Base-by-base conservation (phyloP, 1,140 invertebrate species). In the Phortica variegata region DNA sequence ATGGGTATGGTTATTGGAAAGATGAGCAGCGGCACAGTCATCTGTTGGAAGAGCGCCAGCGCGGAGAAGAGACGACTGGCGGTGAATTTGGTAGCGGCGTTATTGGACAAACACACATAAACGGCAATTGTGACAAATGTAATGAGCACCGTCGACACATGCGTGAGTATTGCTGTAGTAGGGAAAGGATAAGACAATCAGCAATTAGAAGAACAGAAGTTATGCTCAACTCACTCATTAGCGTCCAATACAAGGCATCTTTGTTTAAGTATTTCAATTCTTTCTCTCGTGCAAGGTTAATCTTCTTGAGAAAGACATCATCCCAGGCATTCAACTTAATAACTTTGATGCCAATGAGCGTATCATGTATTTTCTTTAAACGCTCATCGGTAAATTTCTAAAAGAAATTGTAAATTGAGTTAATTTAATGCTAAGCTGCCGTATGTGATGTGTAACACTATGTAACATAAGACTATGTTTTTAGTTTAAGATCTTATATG, bases 251-350 rank as follows among this genome's bases (percentile, higher is more conserved):
- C 10, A 87, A 56, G 0, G 88, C 87, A 69, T 90, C 87, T 54
- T 81, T 86, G 57, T 88, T 83, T 8, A 93, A 75, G 49, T 83
- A 79, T 56, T 83, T 82, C 3, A 93, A 68, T 77, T 94, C 91
- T 47, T 84, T 81, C 54, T 84, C 77, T 43, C 91, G 78, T 1
- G 86, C 79, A 34, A 78, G 73, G 40, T 81, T 75, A 55, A 93
- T 85, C 58, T 83, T 83, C 47, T 84, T 75, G 15, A 83, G 78
- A 62, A 90, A 92, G 2, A 86, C 77, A 29, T 82, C 79, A 76
- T 93, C 90, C 90, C 90, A 93, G 10, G 87, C 88, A 65, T 88
- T 85, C 3, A 93, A 77, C 65, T 93, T 93, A 9, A 93, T 82
- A 3, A 90, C 79, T 73, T 86, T 86, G 13, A 93, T 90, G 5